Percentiles rank a stretch among this genome's conserved stretches.
Evolutionary conservation across 2,113 vertebrate genomes (phyloP).

Genomic region (Scomber colias): DNA sequence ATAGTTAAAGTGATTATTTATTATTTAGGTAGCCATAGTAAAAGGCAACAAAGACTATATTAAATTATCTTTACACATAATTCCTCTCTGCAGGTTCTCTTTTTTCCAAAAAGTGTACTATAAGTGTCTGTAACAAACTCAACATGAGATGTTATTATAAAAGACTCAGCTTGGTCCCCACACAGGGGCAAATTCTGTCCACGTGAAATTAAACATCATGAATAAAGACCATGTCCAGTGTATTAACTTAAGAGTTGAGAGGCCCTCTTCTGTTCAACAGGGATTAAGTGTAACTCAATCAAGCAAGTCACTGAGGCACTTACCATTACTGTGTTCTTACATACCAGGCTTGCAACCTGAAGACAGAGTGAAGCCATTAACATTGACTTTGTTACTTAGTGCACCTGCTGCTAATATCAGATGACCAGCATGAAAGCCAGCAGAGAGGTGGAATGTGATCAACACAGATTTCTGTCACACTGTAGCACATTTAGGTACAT

Average conservation of each 20-base stretch:
- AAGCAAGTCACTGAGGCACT: conserved; percentile 48
- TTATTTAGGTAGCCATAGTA: no score
- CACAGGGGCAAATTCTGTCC: conserved; percentile 39
- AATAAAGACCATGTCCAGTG: conserved; percentile 45
- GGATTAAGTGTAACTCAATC: conserved; percentile 67
- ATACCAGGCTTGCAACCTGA: conserved; percentile 51
- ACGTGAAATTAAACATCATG: conserved; percentile 29
- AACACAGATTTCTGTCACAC: conserved; percentile 6
- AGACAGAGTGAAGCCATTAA: conserved; percentile 50
- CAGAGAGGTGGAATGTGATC: conserved; percentile 48
- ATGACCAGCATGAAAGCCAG: conserved; percentile 54
- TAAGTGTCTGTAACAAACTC: conserved; percentile 32
- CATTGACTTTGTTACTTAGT: conserved; percentile 58
- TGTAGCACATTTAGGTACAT: conserved; percentile 15
- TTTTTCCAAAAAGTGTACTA: conserved; percentile 27
- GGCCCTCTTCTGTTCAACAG: conserved; percentile 47
- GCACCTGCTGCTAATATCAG: conserved; percentile 63
- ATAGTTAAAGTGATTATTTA: background rate
- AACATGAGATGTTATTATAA: conserved; percentile 23
- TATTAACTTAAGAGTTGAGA: conserved; percentile 35
- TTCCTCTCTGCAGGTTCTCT: background rate
- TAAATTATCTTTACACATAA: background rate
- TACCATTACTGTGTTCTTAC: conserved; percentile 56
- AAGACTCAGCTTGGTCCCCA: background rate
- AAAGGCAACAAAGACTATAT: no score